phyloP scores from a whole-genome alignment of 2,113 vertebrate species.

The Solea solea region DNA sequence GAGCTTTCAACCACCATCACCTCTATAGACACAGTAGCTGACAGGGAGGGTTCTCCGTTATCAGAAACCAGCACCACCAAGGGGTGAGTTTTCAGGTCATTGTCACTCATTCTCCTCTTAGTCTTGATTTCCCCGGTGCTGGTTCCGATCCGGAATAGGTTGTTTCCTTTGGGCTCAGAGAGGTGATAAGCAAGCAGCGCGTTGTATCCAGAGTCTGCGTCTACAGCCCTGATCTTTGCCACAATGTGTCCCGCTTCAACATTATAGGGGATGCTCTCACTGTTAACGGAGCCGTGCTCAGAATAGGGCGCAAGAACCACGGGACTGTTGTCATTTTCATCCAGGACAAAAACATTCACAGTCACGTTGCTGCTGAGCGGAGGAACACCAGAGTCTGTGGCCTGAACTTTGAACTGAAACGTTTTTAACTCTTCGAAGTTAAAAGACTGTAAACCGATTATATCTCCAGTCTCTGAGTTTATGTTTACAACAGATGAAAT shows the following conservation, averaged over 20 bases:
- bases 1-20: slow-evolving; percentile 79
- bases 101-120: slow-evolving; percentile 55
- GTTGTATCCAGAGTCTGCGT: slow-evolving; percentile 65
- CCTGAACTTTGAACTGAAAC: slow-evolving; percentile 66
- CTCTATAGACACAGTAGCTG: slow-evolving; percentile 57
- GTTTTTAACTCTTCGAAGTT: slow-evolving; percentile 63
- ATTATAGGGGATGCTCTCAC: slow-evolving; percentile 53
- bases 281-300: slow-evolving; percentile 54
- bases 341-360: slow-evolving; percentile 37
- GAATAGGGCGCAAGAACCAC: slow-evolving; percentile 52
- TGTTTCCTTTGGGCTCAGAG: slow-evolving; percentile 44
- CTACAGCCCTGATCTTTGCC: slow-evolving; percentile 58
- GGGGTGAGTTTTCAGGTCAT: slow-evolving; percentile 48
- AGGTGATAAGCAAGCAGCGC: slow-evolving; percentile 59
- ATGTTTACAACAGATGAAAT: slow-evolving; percentile 68
- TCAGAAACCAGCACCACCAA: slow-evolving; percentile 77
- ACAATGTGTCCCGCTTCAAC: slow-evolving; percentile 54
- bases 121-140: slow-evolving; percentile 52
- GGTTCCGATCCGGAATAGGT: slow-evolving; percentile 59
- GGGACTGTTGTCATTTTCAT: slow-evolving; percentile 51
- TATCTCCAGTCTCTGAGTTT: slow-evolving; percentile 60
- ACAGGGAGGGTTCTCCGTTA: slow-evolving; percentile 79
- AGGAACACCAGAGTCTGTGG: slow-evolving; percentile 44
- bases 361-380: slow-evolving; percentile 64
- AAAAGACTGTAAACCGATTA: slow-evolving; percentile 56